Conservation (phyloP, 2,888 invertebrate genomes). For the Phrixothrix hirtus region DNA sequence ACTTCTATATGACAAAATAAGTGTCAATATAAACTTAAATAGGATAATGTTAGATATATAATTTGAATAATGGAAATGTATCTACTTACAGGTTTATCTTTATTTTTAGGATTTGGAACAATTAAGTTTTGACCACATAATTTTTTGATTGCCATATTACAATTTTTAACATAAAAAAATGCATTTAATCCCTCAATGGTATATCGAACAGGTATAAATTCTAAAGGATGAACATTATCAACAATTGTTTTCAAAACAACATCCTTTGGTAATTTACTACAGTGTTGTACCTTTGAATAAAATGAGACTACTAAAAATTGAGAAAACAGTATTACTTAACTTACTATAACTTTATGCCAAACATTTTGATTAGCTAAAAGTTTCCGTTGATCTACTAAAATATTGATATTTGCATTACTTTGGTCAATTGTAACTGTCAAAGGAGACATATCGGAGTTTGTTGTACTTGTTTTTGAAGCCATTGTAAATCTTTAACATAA, state of each 20-base stretch:
- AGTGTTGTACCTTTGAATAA: conserved; percentile 49
- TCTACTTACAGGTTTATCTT: conserved; percentile 41
- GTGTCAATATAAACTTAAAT: conserved; percentile 48
- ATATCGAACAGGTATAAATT: conserved; percentile 58
- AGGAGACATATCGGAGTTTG: neutral
- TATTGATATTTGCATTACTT: neutral
- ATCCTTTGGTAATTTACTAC: conserved; percentile 49
- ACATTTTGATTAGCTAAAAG: conserved; percentile 6
- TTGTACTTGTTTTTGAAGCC: neutral
- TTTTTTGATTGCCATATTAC: conserved; percentile 56
- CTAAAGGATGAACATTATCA: conserved; percentile 55
- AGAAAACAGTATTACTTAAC: neutral
- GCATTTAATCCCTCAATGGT: conserved; percentile 49
- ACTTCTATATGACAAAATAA: conserved; percentile 55
- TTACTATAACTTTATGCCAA: conserved; percentile 16
- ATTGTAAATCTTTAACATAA: too few species aligned
- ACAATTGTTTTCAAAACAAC: conserved; percentile 54
- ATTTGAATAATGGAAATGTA: too few species aligned
- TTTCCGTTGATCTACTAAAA: conserved; percentile 4
- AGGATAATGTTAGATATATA: too few species aligned
- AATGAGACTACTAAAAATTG: too few species aligned
- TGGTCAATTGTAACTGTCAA: conserved; percentile 4
- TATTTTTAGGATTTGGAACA: conserved; percentile 43
- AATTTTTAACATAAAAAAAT: conserved; percentile 58
- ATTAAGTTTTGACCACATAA: conserved; percentile 57